Evolutionary conservation across 2,797 vertebrate genomes (phyloP), one percentile per base, ranked within the genome.

Genomic region (Sylvia borin): DNA sequence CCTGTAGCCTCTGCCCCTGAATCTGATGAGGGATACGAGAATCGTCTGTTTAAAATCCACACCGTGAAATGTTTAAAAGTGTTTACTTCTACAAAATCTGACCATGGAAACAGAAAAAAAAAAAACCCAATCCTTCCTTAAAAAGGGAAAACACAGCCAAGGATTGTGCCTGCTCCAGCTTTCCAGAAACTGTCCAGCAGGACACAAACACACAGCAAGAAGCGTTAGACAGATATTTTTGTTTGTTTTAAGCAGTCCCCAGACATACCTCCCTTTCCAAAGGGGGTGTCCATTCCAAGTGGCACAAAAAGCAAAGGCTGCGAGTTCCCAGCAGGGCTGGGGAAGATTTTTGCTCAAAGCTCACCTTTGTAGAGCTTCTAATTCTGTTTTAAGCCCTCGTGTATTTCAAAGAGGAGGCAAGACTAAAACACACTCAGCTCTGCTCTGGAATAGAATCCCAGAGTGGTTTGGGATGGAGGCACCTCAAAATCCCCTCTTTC

Each of bases 21-120:
- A 48, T 38, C 73, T 22, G 13, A 72, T 0, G 0, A 43, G 38
- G 0, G 0, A 58, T 6, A 24, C 24, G 42, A 16, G 5, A n/a
- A 31, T 13, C 1, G 0, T 45, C 84, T 91, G 84, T 84, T 94
- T 95, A 81, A 92, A 90, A 92, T 76, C 60, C 64, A 73, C 64
- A 40, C 51, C 1, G 1, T 61, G 84, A 92, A 50, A 75, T 74
- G 70, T 94, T 88, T 94, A 38, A 45, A 88, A 88, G 31, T 61
- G 66, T 92, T 94, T 92, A 88, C 70, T 92, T 83, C 66, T 51
- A 62, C 21, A 75, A 75, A 90, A 86, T 5, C 27, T 45, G 58
- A 82, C 55, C 36, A 42, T 36, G 76, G 73, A 31, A 55, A 85
- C 86, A 81, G 19, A 8, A 34, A 18, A 10, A 14, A 24, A 29